These are phyloP conservation scores for Cephus spinipes DNA, from an alignment of 2,888 invertebrate species.

Conservation along the genomic window DNA sequence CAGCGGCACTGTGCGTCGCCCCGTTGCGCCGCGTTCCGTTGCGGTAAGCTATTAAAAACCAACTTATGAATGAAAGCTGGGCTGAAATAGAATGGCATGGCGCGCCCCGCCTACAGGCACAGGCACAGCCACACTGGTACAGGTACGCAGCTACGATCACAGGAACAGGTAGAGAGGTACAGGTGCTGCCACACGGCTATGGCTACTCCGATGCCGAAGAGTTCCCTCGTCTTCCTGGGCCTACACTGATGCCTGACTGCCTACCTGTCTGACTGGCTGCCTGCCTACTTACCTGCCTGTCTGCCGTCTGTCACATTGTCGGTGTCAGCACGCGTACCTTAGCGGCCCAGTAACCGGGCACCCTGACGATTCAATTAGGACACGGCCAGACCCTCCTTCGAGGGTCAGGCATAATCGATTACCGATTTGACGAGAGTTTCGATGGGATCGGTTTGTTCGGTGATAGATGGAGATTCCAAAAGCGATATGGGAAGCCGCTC, in stretches of 20 bases:
- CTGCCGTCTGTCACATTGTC: conserved; percentile 56
- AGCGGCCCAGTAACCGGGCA: conserved; percentile 43
- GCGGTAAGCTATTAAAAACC: conserved; percentile 60
- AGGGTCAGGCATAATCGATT: conserved; percentile 48
- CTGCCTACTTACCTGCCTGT: not conserved
- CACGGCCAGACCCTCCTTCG: conserved; percentile 11
- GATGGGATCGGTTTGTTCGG: conserved; percentile 38
- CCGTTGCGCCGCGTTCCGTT: conserved; percentile 34
- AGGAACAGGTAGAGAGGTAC: conserved; percentile 22
- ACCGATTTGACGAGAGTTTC: conserved; percentile 45
- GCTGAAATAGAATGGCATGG: conserved; percentile 65
- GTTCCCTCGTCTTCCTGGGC: conserved; percentile 6
- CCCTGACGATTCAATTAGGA: conserved; percentile 63
- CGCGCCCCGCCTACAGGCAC: conserved; percentile 59
- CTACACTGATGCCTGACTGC: conserved; percentile 39
- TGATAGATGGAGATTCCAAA: conserved; percentile 38
- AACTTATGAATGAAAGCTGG: conserved; percentile 65
- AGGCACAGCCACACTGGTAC: conserved; percentile 25
- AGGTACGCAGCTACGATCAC: conserved; percentile 5
- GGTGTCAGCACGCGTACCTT: conserved; percentile 45
- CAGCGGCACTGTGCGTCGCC: conserved; percentile 40
- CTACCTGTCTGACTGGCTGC: not conserved
- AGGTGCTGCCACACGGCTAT: conserved; percentile 17
- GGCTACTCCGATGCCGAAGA: conserved; percentile 28
- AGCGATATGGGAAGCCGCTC: conserved; percentile 13